A percentile compares a stretch with the other conserved stretches of the same genome.
These are phyloP conservation scores for Leucania comma DNA, from an alignment of 2,888 invertebrate genomes.

Conservation along the genomic window DNA sequence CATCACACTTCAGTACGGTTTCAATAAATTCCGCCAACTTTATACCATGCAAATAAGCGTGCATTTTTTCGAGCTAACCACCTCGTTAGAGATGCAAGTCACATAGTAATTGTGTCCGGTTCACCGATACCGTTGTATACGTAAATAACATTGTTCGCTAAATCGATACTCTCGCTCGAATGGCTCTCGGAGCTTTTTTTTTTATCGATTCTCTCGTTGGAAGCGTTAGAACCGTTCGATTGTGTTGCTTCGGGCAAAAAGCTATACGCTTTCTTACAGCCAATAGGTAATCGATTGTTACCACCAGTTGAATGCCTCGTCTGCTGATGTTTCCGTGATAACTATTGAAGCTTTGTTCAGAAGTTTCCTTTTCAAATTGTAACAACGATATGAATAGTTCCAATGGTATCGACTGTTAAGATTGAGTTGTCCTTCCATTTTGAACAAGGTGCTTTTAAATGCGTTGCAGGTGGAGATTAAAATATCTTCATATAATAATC, in stretches of 20 bases:
- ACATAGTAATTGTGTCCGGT: constrained; percentile 71
- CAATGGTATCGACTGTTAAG: constrained; percentile 11
- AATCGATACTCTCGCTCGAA: constrained; percentile 41
- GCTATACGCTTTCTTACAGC: constrained; percentile 55
- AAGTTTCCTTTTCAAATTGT: constrained; percentile 23
- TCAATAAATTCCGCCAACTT: constrained; percentile 36
- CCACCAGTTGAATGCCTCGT: constrained; percentile 46
- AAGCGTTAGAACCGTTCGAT: constrained; percentile 47
- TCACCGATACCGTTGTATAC: constrained; percentile 68
- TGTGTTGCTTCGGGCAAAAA: constrained; percentile 56
- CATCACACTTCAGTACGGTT: constrained; percentile 19
- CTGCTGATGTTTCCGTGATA: constrained; percentile 46
- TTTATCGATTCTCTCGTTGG: constrained; percentile 42
- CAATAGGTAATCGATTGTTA: constrained; percentile 61
- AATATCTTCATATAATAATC: constrained; percentile 6
- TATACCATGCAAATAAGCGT: constrained; percentile 47
- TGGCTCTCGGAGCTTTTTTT: constrained; percentile 42
- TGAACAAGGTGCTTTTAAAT: not conserved
- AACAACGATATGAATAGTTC: constrained; percentile 11
- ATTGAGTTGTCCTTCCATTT: constrained; percentile 6
- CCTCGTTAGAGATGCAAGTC: constrained; percentile 66
- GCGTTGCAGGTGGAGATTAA: not conserved
- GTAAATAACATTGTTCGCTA: constrained; percentile 64
- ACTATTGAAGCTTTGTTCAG: constrained; percentile 31
- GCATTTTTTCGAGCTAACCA: constrained; percentile 47